Base-by-base conservation (phyloP, 2,113 vertebrate species). In the Bubalus kerabau region DNA sequence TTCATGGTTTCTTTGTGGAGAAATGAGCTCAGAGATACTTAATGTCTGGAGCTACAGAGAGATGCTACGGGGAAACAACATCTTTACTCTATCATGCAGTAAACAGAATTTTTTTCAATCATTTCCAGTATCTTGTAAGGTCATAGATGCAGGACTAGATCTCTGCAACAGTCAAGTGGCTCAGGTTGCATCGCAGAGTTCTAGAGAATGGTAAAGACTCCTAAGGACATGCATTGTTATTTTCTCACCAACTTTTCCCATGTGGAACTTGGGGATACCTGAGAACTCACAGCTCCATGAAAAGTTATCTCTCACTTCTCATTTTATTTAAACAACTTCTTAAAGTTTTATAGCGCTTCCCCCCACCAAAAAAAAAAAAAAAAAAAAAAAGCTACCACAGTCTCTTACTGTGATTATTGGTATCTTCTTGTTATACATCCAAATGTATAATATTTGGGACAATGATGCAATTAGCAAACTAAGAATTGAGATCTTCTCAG, bases 401-500 rank as follows among this genome's bases (percentile, higher is more conserved):
- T 48, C 19, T 91, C 8, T 28, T 80, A 2, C 13, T 54, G 7
- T 54, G 14, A 32, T 82, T 92, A 64, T 48, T 71, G 26, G 26
- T 76, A 78, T 71, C n/a, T 74, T 87, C 91, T 46, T 50, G 23
- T 60, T 57, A 89, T 90, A 80, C 16, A 64, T 50, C 17, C n/a
- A 36, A 71, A 40, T 40, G 67, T 40, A n/a, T 14, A 56, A 54
- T 78, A 62, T 87, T 74, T 48, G 59, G 19, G 19, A 81, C 32
- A 81, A 54, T 52, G 82, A 95, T 67, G 2, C 28, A 87, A 81
- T 83, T 83, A 92, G 3, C 4, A 85, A 90, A 89, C 2, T 23
- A 93, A 86, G 40, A 96, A 90, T 30, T 62, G 54, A 95, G 36
- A 87, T 90, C 23, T 26, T 87, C n/a, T 95, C n/a, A 21, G 13